Conservation (phyloP, 2,113 vertebrate genomes). For the Corythornis vintsioides region DNA sequence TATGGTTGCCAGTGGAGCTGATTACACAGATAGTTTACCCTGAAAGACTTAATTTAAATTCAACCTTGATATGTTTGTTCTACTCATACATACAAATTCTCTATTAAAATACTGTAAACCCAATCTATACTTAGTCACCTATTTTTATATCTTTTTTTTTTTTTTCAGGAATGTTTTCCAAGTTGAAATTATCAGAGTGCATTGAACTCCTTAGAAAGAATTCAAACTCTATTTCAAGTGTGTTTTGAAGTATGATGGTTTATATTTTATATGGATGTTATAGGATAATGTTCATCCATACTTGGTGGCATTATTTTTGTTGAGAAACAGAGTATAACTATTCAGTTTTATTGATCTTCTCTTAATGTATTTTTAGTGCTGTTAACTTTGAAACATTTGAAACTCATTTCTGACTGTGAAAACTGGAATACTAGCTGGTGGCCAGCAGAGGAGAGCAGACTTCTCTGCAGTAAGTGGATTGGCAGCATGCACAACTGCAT, state of each 20-base stretch:
- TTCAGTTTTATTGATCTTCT: background rate
- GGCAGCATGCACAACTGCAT: background rate
- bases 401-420: background rate
- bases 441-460: background rate
- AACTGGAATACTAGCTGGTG: background rate
- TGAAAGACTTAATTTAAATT: conserved; percentile 26
- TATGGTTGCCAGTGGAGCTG: background rate
- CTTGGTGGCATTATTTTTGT: background rate
- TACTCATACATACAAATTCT: background rate
- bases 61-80: background rate
- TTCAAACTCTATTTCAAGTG: background rate
- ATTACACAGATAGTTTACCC: background rate
- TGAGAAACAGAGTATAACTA: background rate
- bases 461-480: background rate
- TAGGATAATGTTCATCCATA: background rate
- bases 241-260: background rate
- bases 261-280: background rate
- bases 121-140: background rate
- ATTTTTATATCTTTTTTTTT: background rate
- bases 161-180: background rate
- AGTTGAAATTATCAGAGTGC: background rate
- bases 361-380: background rate
- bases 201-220: background rate
- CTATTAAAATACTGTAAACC: background rate
- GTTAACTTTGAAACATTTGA: background rate